Evolutionary conservation across 2,888 invertebrate genomes (phyloP).

Genomic region (Gymnosoma rotundatum): DNA sequence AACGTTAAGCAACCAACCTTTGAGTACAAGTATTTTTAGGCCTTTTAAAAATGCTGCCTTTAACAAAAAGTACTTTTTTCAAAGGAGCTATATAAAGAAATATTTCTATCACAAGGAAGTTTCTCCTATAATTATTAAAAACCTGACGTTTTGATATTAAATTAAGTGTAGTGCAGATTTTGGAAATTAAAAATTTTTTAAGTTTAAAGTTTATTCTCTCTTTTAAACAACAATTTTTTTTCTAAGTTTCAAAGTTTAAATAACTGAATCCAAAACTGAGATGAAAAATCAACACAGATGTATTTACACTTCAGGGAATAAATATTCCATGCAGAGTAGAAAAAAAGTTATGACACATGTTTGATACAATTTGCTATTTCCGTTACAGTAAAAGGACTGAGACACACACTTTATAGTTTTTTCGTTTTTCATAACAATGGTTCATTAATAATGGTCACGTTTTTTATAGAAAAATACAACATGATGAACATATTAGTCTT

Average conservation of each 20-base stretch:
- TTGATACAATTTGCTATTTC: conserved; percentile 16
- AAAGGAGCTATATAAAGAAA: no score
- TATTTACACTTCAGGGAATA: neutral
- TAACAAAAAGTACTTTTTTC: no score
- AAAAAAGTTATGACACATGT: neutral
- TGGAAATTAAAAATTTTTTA: no score
- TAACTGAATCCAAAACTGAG: neutral
- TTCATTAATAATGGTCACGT: conserved; percentile 45
- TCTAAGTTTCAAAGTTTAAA: neutral
- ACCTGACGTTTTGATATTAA: no score
- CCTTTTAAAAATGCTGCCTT: no score
- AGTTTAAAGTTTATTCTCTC: no score
- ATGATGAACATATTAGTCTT: neutral
- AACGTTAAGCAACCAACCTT: no score
- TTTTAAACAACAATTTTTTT: neutral
- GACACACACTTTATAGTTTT: neutral
- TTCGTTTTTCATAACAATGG: neutral
- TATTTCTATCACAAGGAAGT: no score
- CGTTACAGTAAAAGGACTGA: neutral
- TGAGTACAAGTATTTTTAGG: no score
- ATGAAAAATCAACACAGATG: neutral
- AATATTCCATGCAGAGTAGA: neutral
- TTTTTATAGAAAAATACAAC: neutral
- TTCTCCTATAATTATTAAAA: no score
- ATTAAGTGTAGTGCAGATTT: no score